Base-by-base conservation (phyloP, 2,797 vertebrate genomes). In the Psittacula echo region DNA sequence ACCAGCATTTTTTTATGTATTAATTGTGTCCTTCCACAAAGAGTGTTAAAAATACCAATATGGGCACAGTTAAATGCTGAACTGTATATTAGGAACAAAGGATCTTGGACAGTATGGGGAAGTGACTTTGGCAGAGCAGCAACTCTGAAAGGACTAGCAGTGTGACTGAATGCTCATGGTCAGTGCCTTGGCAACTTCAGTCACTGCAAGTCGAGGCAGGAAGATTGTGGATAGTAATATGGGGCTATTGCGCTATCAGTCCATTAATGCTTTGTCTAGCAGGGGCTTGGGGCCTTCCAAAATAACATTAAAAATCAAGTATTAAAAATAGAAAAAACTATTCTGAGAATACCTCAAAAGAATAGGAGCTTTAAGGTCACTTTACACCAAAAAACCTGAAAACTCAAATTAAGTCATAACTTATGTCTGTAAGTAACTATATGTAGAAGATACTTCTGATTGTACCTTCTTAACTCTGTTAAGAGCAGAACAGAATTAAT, bases 91-190 rank as follows among this genome's bases (percentile, higher is more conserved):
- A 44, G 54, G 32, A 53, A 54, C n/a, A 67, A 81, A 74, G 17
- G 21, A 21, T 66, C 30, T 50, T 78, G 54, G 27, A 5, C 17
- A 14, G 3, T 42, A 39, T 30, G 20, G 34, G 20, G 27, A 26
- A 44, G 9, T 71, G 72, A 18, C 75, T 89, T 44, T 3, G 53
- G 14, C 26, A 34, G 64, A 64, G 14, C 66, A 23, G 53, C 37
- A 54, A 7, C 66, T 80, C 29, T 42, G 82, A 39, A 54, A 50
- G 60, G 47, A 15, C 13, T 17, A 26, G 65, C 21, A 11, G 5
- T 29, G 1, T 13, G 44, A 1, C 22, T 44, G 26, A 61, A 2
- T 11, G 2, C 29, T 37, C 6, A 0, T 2, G 12, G 16, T 12
- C 4, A 4, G 20, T 39, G 54, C 64, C 24, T 15, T 24, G 4